A percentile compares a stretch with the other conserved stretches of the same genome.
Evolutionary conservation across 2,888 invertebrate species (phyloP).

Genomic region (Diadromus collaris): DNA sequence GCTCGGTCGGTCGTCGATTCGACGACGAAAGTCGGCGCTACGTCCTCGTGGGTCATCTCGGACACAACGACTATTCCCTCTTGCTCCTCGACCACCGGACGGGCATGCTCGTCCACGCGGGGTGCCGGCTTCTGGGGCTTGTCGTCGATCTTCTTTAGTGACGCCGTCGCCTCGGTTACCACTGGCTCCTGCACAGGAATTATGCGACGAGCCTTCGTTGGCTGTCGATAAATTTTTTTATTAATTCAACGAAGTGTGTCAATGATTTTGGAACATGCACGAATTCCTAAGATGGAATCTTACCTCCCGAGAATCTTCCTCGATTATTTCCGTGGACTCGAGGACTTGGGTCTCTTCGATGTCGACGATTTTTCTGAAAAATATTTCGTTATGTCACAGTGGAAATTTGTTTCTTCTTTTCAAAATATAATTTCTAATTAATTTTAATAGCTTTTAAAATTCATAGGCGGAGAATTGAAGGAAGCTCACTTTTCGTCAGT

Average conservation of each 20-base stretch:
- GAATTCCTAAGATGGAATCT: slow-evolving; percentile 6
- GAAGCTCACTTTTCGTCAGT: slow-evolving; percentile 75
- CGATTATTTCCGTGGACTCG: slow-evolving; percentile 83
- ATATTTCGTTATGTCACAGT: slow-evolving; percentile 11
- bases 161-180: slow-evolving; percentile 83
- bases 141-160: slow-evolving; percentile 84
- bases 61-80: slow-evolving; percentile 76
- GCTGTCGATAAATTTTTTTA: slow-evolving; percentile 65
- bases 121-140: slow-evolving; percentile 79
- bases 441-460: background rate
- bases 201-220: slow-evolving; percentile 80
- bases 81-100: slow-evolving; percentile 81
- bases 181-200: slow-evolving; percentile 83
- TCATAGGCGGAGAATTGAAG: background rate
- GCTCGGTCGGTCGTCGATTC: slow-evolving; percentile 73
- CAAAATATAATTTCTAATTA: background rate
- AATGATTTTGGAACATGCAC: background rate
- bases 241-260: background rate
- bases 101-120: slow-evolving; percentile 79
- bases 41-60: slow-evolving; percentile 74
- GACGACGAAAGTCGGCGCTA: slow-evolving; percentile 70
- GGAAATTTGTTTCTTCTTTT: background rate
- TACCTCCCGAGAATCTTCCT: slow-evolving; percentile 78
- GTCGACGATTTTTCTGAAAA: slow-evolving; percentile 80
- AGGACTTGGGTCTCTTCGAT: slow-evolving; percentile 82